A percentile compares a stretch with the other conserved stretches of the same genome.
These are phyloP conservation scores for Aurelia coerulea DNA, from an alignment of 30 jellyfish, hydroid and myxozoan genomes.

Conservation along the genomic window DNA sequence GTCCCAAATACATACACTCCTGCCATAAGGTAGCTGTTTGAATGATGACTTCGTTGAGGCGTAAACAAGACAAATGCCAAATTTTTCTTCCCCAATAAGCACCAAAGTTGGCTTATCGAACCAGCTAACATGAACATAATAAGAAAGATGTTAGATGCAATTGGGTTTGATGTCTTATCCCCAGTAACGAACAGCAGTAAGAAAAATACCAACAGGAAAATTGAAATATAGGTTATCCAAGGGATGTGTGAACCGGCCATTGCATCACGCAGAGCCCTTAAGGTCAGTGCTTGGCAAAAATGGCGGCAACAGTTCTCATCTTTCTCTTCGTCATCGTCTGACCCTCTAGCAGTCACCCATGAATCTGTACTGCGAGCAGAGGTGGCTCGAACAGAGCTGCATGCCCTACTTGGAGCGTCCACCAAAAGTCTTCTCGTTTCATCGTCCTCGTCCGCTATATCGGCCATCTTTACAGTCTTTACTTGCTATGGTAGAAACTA, in stretches of 20 bases:
- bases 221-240: neutral
- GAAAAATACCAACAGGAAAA: neutral
- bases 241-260: conserved; percentile 5
- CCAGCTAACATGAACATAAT: neutral
- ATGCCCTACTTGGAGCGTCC: too few relatives aligned
- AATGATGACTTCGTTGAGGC: neutral
- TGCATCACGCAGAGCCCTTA: neutral
- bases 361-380: too few relatives aligned
- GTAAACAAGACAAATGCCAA: neutral
- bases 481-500: too few relatives aligned
- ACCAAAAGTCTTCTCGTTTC: too few relatives aligned
- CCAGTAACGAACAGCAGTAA: neutral
- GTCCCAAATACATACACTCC: conserved; percentile 32
- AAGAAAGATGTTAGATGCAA: neutral
- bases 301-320: neutral
- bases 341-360: too few relatives aligned
- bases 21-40: conserved; percentile 29
- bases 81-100: neutral
- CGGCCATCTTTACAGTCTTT: too few relatives aligned
- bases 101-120: neutral
- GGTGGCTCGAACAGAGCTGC: too few relatives aligned
- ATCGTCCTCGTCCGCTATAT: too few relatives aligned
- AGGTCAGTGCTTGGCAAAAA: neutral
- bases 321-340: neutral
- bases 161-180: neutral